Evolutionary conservation across 64 coral and sea anemone species (phyloP).

Genomic region (Pocillopora damicornis): DNA sequence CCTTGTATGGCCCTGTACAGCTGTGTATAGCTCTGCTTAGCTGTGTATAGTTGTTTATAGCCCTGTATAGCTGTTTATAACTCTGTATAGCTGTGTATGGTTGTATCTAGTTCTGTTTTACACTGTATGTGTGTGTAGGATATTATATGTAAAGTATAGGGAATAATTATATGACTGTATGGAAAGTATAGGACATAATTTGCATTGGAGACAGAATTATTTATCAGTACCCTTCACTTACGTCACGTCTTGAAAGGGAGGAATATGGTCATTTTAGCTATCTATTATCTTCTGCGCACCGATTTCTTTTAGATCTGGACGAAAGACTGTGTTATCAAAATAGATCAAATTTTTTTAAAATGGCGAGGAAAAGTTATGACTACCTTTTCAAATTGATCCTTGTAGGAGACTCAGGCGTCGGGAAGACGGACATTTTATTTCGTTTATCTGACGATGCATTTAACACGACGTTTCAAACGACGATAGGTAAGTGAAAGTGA

Average conservation of each 20-base stretch:
- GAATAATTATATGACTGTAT: too few relatives aligned
- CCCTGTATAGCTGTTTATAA: too few relatives aligned
- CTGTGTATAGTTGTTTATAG: too few relatives aligned
- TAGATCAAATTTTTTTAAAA: slow-evolving; percentile 13
- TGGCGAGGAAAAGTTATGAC: slow-evolving; percentile 99
- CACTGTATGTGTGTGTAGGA: too few relatives aligned
- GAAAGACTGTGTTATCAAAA: not conserved
- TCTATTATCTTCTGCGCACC: not conserved
- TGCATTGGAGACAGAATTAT: not conserved
- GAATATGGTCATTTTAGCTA: not conserved
- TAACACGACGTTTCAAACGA: slow-evolving; percentile 98
- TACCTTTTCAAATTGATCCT: slow-evolving; percentile 97
- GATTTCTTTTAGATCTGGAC: not conserved
- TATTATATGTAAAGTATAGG: too few relatives aligned
- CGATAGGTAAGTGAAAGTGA: slow-evolving; percentile 80
- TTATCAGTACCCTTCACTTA: not conserved
- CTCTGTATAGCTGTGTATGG: too few relatives aligned
- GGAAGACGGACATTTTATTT: slow-evolving; percentile 99
- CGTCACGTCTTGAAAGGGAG: slow-evolving; percentile 3
- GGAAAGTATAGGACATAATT: too few relatives aligned
- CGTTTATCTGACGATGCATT: slow-evolving; percentile 99
- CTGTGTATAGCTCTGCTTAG: too few relatives aligned
- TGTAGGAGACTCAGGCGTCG: slow-evolving; percentile 97
- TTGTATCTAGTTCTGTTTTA: too few relatives aligned
- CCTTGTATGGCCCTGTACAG: too few relatives aligned